phyloP scores from a whole-genome alignment of 2,888 invertebrate species.

The Hirtodrosophila confusa region DNA sequence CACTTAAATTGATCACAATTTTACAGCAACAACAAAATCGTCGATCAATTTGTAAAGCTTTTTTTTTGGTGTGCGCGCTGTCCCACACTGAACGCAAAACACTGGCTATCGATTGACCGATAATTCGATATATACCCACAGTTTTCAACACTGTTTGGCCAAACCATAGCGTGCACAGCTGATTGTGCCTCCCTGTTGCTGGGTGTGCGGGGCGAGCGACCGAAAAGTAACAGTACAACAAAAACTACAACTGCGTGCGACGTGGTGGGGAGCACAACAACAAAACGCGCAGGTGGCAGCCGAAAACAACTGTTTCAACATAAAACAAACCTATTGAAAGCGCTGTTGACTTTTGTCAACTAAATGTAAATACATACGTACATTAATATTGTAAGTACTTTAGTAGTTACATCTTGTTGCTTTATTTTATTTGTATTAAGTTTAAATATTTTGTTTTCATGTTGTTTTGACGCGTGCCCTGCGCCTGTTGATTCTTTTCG shows the following conservation, averaged over 20 bases:
- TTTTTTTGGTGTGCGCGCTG: slow-evolving; percentile 14
- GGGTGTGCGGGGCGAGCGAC: slow-evolving; percentile 36
- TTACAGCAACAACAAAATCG: slow-evolving; percentile 45
- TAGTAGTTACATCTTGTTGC: slow-evolving; percentile 27
- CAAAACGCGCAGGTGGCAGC: slow-evolving; percentile 46
- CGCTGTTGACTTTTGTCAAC: slow-evolving; percentile 41
- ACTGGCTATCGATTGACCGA: slow-evolving; percentile 55
- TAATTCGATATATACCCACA: slow-evolving; percentile 32
- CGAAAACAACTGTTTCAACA: slow-evolving; percentile 75
- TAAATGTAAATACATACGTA: slow-evolving; percentile 44
- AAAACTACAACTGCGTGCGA: slow-evolving; percentile 33
- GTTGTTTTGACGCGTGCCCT: slow-evolving; percentile 49
- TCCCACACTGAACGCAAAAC: slow-evolving; percentile 2
- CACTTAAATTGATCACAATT: slow-evolving; percentile 54
- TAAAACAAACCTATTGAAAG: slow-evolving; percentile 42
- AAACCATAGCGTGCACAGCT: slow-evolving; percentile 52
- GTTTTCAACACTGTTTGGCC: slow-evolving; percentile 58
- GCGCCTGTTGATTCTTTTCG: slow-evolving; percentile 38
- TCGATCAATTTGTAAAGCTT: slow-evolving; percentile 37
- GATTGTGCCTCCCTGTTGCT: slow-evolving; percentile 45
- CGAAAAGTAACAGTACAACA: slow-evolving; percentile 39
- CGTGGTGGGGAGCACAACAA: slow-evolving; percentile 58
- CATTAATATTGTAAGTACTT: slow-evolving; percentile 49
- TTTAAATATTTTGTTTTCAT: slow-evolving; percentile 52
- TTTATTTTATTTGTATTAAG: slow-evolving; percentile 34